These are phyloP conservation scores for Sander lucioperca DNA, from an alignment of 2,113 vertebrate genomes.

Conservation along the genomic window DNA sequence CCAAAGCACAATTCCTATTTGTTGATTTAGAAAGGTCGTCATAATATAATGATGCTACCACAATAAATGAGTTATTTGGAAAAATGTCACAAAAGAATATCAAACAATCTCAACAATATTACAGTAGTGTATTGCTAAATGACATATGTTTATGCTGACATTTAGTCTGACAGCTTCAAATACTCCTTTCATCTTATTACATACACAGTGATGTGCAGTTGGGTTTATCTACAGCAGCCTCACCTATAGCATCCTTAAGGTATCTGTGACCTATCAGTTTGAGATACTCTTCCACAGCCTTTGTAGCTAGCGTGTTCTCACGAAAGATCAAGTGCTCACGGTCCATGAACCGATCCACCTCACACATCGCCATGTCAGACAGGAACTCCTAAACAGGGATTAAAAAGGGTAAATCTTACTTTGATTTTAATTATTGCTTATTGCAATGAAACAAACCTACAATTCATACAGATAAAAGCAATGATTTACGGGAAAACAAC, in stretches of 20 bases:
- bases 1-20: conserved; percentile 1
- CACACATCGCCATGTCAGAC: conserved; percentile 98
- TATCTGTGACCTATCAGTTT: conserved; percentile 98
- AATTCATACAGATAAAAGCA: background rate
- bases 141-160: background rate
- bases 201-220: background rate
- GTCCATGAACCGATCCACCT: conserved; percentile 97
- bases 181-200: background rate
- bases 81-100: conserved; percentile 12
- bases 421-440: too few relatives aligned
- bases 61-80: background rate
- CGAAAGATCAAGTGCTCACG: conserved; percentile 97
- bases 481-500: background rate
- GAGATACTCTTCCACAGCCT: conserved; percentile 99
- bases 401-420: background rate
- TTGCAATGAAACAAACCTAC: background rate
- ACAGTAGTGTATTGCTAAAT: background rate
- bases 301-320: conserved; percentile 98
- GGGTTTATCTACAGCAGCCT: conserved; percentile 29
- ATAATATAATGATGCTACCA: background rate
- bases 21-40: conserved; percentile 1
- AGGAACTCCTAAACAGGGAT: conserved; percentile 91
- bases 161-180: background rate
- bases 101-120: background rate
- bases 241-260: conserved; percentile 98